phyloP scores from a whole-genome alignment of 2,797 vertebrate species.

The Pempheris klunzingeri region DNA sequence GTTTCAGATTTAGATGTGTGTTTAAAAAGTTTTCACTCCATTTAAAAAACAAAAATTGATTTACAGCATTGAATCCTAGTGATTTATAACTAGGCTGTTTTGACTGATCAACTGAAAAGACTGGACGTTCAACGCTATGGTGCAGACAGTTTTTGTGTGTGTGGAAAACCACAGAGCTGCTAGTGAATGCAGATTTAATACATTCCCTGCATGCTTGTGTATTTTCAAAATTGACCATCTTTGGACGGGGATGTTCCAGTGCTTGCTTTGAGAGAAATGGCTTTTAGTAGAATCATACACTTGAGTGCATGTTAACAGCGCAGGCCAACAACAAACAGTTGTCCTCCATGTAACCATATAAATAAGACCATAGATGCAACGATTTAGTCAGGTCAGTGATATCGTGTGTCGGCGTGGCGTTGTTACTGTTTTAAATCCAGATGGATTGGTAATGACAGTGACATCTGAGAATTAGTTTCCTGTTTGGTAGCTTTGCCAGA shows the following conservation, averaged over 20 bases:
- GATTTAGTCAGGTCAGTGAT: not conserved
- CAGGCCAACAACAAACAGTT: too few species aligned
- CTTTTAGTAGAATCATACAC: not conserved
- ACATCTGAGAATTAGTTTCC: not conserved
- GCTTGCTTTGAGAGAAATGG: not conserved
- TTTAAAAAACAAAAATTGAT: too few species aligned
- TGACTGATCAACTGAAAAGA: not conserved
- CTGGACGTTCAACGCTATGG: not conserved
- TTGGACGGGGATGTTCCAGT: not conserved
- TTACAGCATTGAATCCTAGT: not conserved
- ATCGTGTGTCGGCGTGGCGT: not conserved
- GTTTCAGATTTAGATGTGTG: not conserved
- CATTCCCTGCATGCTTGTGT: not conserved
- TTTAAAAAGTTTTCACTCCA: not conserved
- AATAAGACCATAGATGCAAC: not conserved
- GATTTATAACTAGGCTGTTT: not conserved
- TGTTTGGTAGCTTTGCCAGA: conserved; percentile 18
- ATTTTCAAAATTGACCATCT: not conserved
- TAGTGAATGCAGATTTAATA: not conserved
- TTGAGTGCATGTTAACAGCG: too few species aligned
- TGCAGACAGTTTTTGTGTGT: not conserved
- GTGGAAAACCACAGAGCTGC: not conserved
- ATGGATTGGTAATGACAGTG: not conserved
- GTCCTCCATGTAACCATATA: not conserved
- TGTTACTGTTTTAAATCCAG: conserved; percentile 5